Conservation (phyloP, 64 coral and sea anemone genomes). For the Montipora efflorescens region DNA sequence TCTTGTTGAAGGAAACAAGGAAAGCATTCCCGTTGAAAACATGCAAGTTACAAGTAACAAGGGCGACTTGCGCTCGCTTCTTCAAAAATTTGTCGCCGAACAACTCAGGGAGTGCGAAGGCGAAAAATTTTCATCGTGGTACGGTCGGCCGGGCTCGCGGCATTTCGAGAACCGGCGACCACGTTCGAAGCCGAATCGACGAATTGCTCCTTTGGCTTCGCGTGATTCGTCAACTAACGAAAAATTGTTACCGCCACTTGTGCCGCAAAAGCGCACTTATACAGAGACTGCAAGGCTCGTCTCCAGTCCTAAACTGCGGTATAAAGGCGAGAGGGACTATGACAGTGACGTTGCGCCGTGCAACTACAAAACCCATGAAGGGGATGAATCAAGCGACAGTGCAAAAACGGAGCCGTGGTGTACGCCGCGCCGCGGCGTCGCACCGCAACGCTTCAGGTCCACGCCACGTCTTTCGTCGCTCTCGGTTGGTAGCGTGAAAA, state of each 20-base stretch:
- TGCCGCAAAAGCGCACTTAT: slow-evolving; percentile 68
- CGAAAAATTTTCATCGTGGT: slow-evolving; percentile 34
- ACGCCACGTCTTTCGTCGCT: slow-evolving; percentile 52
- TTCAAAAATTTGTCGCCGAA: slow-evolving; percentile 84
- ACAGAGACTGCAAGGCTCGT: slow-evolving; percentile 69
- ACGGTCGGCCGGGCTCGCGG: not conserved
- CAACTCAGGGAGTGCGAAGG: slow-evolving; percentile 81
- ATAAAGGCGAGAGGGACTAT: slow-evolving; percentile 65
- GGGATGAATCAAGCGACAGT: slow-evolving; percentile 81
- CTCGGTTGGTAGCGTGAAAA: slow-evolving; percentile 31
- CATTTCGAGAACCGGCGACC: slow-evolving; percentile 37
- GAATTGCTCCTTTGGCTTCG: slow-evolving; percentile 12
- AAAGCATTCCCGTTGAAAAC: slow-evolving; percentile 20
- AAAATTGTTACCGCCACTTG: slow-evolving; percentile 69
- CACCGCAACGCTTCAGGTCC: slow-evolving; percentile 27
- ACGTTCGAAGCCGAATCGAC: slow-evolving; percentile 32
- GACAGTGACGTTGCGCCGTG: slow-evolving; percentile 73
- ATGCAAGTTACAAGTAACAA: not conserved
- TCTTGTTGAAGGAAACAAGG: slow-evolving; percentile 65
- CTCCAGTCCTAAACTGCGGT: slow-evolving; percentile 58
- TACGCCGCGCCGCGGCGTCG: slow-evolving; percentile 9
- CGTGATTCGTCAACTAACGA: slow-evolving; percentile 27
- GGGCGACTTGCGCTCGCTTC: slow-evolving; percentile 57
- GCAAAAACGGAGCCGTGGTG: slow-evolving; percentile 85
- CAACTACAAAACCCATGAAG: slow-evolving; percentile 10